Percentiles rank a stretch among this genome's conserved stretches.
phyloP scores from a whole-genome alignment of 2,888 invertebrate genomes.

The Drosophila mayaguana region DNA sequence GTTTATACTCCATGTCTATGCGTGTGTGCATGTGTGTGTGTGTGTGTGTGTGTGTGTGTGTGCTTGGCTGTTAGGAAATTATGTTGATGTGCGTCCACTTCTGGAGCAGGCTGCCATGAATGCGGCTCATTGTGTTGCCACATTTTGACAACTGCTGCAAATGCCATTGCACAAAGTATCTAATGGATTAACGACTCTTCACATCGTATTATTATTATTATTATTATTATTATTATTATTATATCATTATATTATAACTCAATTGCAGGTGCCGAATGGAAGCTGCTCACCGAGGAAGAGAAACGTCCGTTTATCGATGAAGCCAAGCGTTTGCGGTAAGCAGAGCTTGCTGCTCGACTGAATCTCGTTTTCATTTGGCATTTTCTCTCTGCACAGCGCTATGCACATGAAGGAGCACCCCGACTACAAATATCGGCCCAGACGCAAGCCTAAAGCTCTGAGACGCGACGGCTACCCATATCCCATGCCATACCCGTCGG shows the following conservation, averaged over 20 bases:
- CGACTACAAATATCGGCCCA: conserved; percentile 96
- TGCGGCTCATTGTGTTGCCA: conserved; percentile 57
- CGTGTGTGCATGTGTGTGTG: not conserved
- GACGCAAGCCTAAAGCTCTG: conserved; percentile 94
- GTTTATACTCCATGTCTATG: conserved; percentile 24
- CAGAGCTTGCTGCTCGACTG: not conserved
- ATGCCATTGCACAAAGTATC: conserved; percentile 58
- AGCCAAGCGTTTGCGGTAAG: conserved; percentile 92
- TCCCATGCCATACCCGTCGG: conserved; percentile 96
- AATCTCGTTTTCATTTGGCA: not conserved
- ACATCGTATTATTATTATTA: conserved; percentile 12
- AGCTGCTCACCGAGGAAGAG: conserved; percentile 95
- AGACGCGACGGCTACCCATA: conserved; percentile 96
- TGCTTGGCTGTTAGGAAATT: conserved; percentile 45
- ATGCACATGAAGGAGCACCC: conserved; percentile 98
- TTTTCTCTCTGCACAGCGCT: conserved; percentile 86
- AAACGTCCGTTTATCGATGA: conserved; percentile 99
- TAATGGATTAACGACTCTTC: conserved; percentile 63
- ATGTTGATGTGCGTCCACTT: conserved; percentile 50
- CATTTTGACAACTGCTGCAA: conserved; percentile 57
- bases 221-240: not conserved
- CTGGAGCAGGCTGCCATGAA: conserved; percentile 50
- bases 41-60: conserved; percentile 22
- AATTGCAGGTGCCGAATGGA: conserved; percentile 95
- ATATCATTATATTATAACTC: conserved; percentile 14